Conservation (phyloP, 1,140 invertebrate species). For the Bemisia tabaci region DNA sequence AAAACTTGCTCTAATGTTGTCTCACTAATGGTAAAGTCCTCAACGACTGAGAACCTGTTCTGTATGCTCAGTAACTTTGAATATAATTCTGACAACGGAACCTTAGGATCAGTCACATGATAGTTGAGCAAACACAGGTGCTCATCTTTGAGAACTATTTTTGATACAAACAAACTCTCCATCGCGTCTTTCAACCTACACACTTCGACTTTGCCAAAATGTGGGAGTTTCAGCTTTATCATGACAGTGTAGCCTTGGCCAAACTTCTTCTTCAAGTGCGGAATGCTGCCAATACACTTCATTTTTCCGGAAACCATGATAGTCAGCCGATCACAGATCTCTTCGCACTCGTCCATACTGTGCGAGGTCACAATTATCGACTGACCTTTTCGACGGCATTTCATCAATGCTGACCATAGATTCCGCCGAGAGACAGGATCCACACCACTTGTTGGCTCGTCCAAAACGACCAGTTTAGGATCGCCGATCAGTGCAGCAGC, state of each 20-base stretch:
- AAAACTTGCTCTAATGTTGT: conserved; percentile 49
- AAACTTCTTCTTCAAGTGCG: conserved; percentile 32
- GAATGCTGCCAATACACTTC: conserved; percentile 34
- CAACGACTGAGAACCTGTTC: conserved; percentile 29
- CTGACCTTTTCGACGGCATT: conserved; percentile 34
- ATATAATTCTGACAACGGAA: conserved; percentile 39
- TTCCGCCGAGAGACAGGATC: conserved; percentile 60
- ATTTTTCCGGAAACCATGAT: conserved; percentile 76
- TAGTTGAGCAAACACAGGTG: conserved; percentile 38
- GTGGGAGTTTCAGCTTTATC: conserved; percentile 24
- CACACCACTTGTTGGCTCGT: conserved; percentile 68
- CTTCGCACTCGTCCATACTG: conserved; percentile 48
- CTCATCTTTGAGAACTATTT: not conserved
- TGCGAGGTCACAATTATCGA: conserved; percentile 17
- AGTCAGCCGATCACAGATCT: conserved; percentile 65
- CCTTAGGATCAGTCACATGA: conserved; percentile 30
- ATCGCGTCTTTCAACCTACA: conserved; percentile 12
- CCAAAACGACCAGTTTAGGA: conserved; percentile 74
- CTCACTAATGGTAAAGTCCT: conserved; percentile 47
- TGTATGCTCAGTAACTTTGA: conserved; percentile 36
- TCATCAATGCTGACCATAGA: conserved; percentile 58
- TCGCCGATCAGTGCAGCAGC: conserved; percentile 86
- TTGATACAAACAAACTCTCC: not conserved
- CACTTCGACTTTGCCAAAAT: not conserved
- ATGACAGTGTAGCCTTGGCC: conserved; percentile 35